Evolutionary conservation across 1,140 invertebrate species (phyloP), one percentile per base, ranked within the genome.

Genomic region (Paralvinella palmiformis): DNA sequence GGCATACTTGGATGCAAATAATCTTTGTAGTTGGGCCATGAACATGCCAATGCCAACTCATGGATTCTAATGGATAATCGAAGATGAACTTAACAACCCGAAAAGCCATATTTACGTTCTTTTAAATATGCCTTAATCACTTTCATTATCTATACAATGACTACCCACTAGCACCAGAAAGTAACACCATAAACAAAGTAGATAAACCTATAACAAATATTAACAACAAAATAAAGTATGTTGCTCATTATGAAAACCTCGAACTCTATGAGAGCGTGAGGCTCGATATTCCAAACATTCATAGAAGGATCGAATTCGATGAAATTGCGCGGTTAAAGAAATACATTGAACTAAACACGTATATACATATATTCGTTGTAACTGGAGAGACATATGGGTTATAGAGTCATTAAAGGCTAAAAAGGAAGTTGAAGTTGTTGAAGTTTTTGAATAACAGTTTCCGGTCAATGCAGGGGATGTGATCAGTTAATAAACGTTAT

Each of bases 31-130:
- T 20, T 65, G 57, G 41, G 68, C 66, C 7, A 67, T 75, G 66
- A 52, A 31, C n/a, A 10, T 67, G 29, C 37, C 52, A 60, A 35
- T 73, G 37, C 57, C 64, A 63, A 44, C 27, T 24, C 10, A 59
- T 20, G 36, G 64, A 52, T 68, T 75, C 74, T 50, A 80, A 69
- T 85, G 80, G 80, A 58, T 79, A 20, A 27, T n/a, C 4, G 27
- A 29, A 7, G 29, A 29, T 27, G 55, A 57, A 20, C 20, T 57
- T 4, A 35, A 57, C 31, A 15, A 31, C 20, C 32, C 20, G 55
- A 35, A 29, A 20, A 57, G 60, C 55, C 24, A 63, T 68, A 1
- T 27, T 68, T 44, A 60, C 66, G 59, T 59, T 68, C 17, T 29
- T 27, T 52, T 27, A 64, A n/a, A 53, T 61, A 55, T 69, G 67